A percentile compares a stretch with the other conserved stretches of the same genome.
These are phyloP conservation scores for Leptopilina myrica DNA, from an alignment of 2,888 invertebrate genomes.

Conservation along the genomic window DNA sequence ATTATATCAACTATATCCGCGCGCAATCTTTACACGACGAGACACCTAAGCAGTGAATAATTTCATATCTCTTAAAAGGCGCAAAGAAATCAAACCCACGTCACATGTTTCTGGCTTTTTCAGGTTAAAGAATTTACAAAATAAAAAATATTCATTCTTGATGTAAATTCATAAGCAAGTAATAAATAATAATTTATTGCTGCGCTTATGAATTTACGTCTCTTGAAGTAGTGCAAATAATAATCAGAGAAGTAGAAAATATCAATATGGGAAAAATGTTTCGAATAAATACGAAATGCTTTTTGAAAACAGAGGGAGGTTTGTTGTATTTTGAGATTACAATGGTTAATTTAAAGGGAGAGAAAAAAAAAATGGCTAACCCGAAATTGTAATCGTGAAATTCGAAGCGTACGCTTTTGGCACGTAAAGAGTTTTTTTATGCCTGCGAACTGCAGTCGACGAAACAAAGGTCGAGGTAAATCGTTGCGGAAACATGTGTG, in stretches of 20 bases:
- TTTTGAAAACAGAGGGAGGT: not conserved
- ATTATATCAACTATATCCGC: slow-evolving; percentile 27
- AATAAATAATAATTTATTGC: not conserved
- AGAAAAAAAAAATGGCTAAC: not conserved
- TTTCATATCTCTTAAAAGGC: slow-evolving; percentile 27
- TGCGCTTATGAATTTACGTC: not conserved
- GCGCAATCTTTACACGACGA: slow-evolving; percentile 16
- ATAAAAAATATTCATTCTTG: not conserved
- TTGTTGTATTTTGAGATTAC: not conserved
- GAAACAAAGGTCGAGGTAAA: slow-evolving; percentile 40
- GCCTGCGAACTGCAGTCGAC: slow-evolving; percentile 21
- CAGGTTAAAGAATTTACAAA: slow-evolving; percentile 13
- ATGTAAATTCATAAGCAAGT: not conserved
- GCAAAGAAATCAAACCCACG: slow-evolving; percentile 32
- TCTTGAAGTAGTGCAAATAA: not conserved
- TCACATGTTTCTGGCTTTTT: slow-evolving; percentile 32
- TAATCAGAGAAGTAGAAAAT: too few relatives aligned
- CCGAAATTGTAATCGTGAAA: slow-evolving; percentile 20
- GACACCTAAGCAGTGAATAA: slow-evolving; percentile 27
- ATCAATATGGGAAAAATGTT: not conserved
- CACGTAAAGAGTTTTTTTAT: slow-evolving; percentile 21
- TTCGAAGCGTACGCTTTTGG: slow-evolving; percentile 8
- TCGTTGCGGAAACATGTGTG: slow-evolving; percentile 40
- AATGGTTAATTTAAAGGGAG: not conserved
- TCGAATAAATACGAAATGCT: too few relatives aligned